Evolutionary conservation across 2,888 invertebrate genomes (phyloP).

Genomic region (Agonopterix subpropinquella): DNA sequence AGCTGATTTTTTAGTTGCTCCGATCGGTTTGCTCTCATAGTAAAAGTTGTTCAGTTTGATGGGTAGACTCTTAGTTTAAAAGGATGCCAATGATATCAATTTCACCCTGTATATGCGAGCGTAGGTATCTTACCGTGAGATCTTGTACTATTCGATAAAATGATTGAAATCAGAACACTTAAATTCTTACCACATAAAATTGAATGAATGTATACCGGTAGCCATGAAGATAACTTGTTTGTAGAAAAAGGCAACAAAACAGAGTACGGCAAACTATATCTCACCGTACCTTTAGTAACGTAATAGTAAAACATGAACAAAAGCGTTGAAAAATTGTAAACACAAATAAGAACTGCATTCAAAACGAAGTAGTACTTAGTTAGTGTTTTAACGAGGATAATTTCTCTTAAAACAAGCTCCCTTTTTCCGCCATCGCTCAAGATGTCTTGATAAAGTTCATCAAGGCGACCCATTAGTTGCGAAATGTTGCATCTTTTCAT

Average conservation of each 20-base stretch:
- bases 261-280: slow-evolving; percentile 42
- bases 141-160: too few relatives aligned
- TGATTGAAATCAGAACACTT: too few relatives aligned
- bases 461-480: slow-evolving; percentile 28
- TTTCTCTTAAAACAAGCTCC: slow-evolving; percentile 27
- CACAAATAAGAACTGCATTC: slow-evolving; percentile 41
- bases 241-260: slow-evolving; percentile 46
- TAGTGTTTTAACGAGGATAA: slow-evolving; percentile 33
- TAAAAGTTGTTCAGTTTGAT: too few relatives aligned
- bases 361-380: slow-evolving; percentile 48
- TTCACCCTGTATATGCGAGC: too few relatives aligned
- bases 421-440: slow-evolving; percentile 25
- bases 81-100: too few relatives aligned
- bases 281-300: slow-evolving; percentile 22
- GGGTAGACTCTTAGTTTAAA: too few relatives aligned
- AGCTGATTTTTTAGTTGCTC: too few relatives aligned
- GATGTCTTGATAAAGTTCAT: slow-evolving; percentile 28
- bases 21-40: too few relatives aligned
- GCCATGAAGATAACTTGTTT: slow-evolving; percentile 41
- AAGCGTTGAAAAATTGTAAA: slow-evolving; percentile 50
- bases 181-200: slow-evolving; percentile 36
- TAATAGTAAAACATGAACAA: slow-evolving; percentile 40
- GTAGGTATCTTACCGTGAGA: too few relatives aligned
- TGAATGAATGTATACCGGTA: slow-evolving; percentile 37
- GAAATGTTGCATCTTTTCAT: slow-evolving; percentile 23